Evolutionary conservation across 2,797 vertebrate species (phyloP).

Genomic region (Syndactyla subalaris): DNA sequence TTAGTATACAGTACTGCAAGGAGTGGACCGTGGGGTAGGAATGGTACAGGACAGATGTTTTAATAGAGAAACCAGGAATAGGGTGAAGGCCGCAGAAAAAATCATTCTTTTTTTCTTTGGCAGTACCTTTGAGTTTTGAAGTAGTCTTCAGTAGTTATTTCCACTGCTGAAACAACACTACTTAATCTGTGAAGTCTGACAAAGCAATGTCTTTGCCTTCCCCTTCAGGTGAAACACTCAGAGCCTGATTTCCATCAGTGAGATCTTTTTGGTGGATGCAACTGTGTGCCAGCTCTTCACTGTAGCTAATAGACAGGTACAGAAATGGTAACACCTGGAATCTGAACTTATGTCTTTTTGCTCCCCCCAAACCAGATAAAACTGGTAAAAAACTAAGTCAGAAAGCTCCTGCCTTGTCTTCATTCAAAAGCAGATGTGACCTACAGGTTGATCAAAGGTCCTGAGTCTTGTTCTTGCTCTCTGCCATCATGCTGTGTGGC

Average conservation of each 20-base stretch:
- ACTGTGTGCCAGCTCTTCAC: neutral
- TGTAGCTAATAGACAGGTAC: neutral
- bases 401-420: neutral
- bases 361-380: neutral
- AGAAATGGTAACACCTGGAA: neutral
- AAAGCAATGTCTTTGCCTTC: neutral
- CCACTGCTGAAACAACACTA: neutral
- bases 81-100: neutral
- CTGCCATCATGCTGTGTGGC: neutral
- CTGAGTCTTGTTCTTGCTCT: neutral
- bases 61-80: neutral
- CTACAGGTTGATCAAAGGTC: accelerated
- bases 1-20: neutral
- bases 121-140: neutral
- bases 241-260: neutral
- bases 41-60: no score
- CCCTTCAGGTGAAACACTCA: neutral
- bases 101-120: neutral
- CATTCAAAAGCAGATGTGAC: neutral
- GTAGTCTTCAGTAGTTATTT: neutral
- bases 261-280: neutral
- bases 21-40: neutral
- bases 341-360: neutral
- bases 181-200: neutral
- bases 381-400: neutral